Percentiles rank a stretch among this genome's conserved stretches.
These are phyloP conservation scores for Coecobrya sp. DNA, from an alignment of 2,888 invertebrate species.

Conservation along the genomic window DNA sequence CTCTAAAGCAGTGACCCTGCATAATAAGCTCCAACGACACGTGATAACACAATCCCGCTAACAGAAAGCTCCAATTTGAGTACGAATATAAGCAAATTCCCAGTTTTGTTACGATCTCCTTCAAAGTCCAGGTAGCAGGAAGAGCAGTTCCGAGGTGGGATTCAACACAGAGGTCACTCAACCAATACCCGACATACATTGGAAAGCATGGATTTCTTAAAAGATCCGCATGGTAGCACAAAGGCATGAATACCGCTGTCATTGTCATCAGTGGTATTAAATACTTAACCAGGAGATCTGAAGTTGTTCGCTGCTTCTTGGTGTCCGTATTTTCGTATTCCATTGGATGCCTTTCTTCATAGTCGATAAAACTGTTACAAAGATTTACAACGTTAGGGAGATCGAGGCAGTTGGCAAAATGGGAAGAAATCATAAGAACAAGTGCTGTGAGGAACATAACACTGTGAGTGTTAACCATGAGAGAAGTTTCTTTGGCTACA, in stretches of 20 bases:
- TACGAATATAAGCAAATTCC: not conserved
- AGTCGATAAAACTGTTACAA: not conserved
- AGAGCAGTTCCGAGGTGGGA: not conserved
- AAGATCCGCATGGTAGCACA: not conserved
- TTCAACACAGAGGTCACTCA: not conserved
- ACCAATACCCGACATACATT: not conserved
- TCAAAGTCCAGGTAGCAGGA: not conserved
- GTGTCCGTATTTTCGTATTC: not conserved
- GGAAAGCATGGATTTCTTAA: not conserved
- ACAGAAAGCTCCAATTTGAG: not conserved
- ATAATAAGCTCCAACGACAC: not conserved
- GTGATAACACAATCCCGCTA: not conserved
- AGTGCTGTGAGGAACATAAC: not conserved
- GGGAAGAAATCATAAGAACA: too few species aligned
- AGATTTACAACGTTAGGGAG: too few species aligned
- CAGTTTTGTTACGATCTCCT: not conserved
- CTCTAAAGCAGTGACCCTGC: not conserved
- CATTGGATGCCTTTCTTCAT: not conserved
- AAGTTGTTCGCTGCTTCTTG: not conserved
- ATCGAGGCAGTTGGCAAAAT: too few species aligned
- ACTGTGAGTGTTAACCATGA: not conserved
- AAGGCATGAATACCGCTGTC: not conserved
- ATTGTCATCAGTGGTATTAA: not conserved
- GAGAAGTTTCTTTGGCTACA: not conserved
- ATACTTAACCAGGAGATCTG: not conserved